Conservation (phyloP, 2,113 vertebrate species). For the Nasalis larvatus region DNA sequence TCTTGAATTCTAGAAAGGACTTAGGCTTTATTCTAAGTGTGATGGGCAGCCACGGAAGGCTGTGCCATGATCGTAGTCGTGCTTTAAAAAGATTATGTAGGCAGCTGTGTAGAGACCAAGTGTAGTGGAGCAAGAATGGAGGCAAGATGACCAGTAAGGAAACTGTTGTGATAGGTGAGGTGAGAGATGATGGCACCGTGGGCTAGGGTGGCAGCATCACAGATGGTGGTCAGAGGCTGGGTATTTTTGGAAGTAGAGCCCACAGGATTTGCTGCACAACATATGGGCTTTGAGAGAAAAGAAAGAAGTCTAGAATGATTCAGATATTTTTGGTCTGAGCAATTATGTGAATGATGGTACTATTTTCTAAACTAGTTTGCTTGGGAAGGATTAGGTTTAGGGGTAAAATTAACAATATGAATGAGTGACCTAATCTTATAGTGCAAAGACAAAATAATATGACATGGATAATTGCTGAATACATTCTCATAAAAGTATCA, state of each 20-base stretch:
- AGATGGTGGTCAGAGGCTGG: not conserved
- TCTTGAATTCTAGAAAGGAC: not conserved
- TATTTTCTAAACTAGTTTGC: conserved; percentile 19
- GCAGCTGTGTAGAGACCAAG: not conserved
- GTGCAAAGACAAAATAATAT: not conserved
- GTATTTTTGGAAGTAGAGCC: not conserved
- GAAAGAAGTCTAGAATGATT: conserved; percentile 34
- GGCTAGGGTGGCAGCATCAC: not conserved
- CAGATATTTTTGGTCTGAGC: not conserved
- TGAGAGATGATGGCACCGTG: not conserved
- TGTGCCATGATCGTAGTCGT: not conserved
- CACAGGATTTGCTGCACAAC: not conserved
- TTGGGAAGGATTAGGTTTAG: not conserved
- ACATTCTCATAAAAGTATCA: not conserved
- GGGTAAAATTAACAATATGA: not conserved
- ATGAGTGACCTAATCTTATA: not conserved
- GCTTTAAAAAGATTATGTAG: not conserved
- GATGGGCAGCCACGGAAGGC: not conserved
- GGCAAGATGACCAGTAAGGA: not conserved
- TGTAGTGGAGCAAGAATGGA: not conserved
- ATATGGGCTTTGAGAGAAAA: not conserved
- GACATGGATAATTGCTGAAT: not conserved
- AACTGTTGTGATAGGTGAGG: not conserved
- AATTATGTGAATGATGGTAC: conserved; percentile 6
- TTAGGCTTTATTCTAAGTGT: conserved; percentile 1